A percentile compares a stretch with the other conserved stretches of the same genome.
phyloP scores from a whole-genome alignment of 2,797 vertebrate genomes.

The Prunella strophiata region DNA sequence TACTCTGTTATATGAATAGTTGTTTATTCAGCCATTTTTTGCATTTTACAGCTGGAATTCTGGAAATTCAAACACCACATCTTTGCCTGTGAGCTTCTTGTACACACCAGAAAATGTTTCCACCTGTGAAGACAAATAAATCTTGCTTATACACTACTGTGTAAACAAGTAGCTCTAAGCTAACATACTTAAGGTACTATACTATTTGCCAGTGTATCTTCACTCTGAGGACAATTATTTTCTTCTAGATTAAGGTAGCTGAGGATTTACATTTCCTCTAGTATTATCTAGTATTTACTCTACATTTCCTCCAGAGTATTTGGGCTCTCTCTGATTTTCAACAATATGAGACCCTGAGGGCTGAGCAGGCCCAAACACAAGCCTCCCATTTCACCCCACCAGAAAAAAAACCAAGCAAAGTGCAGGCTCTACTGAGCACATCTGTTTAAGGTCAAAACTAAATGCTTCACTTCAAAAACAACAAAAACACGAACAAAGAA shows the following conservation, averaged over 20 bases:
- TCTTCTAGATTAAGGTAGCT: neutral
- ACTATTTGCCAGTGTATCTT: neutral
- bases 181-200: neutral
- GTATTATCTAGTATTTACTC: too few relatives aligned
- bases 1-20: slow-evolving; percentile 63
- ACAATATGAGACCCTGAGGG: neutral
- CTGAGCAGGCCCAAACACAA: neutral
- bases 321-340: neutral
- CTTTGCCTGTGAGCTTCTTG: slow-evolving; percentile 99
- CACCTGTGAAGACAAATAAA: slow-evolving; percentile 80
- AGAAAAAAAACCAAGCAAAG: neutral
- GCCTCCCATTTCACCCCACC: accelerated
- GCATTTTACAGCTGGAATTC: slow-evolving; percentile 95
- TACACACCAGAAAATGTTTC: slow-evolving; percentile 99
- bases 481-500: neutral
- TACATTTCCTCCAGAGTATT: neutral
- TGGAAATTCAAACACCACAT: slow-evolving; percentile 98
- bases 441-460: neutral
- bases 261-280: neutral
- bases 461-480: neutral
- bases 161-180: neutral
- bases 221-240: neutral
- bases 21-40: slow-evolving; percentile 91
- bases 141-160: neutral
- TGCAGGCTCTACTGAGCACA: neutral